Evolutionary conservation across 2,888 invertebrate species (phyloP), one percentile per base, ranked within the genome.

Genomic region (Schrankia costaestrigalis): DNA sequence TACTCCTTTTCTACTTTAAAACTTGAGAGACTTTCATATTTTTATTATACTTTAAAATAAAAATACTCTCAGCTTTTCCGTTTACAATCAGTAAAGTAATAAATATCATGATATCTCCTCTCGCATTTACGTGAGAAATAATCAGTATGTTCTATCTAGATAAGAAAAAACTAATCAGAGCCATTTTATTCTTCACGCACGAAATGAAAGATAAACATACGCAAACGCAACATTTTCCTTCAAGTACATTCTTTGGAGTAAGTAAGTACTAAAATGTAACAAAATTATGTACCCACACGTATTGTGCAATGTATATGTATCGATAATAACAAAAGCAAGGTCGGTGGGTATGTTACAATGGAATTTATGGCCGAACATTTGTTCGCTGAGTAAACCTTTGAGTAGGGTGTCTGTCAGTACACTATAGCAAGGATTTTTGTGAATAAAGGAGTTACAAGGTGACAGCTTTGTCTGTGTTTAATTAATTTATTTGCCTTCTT

Each of bases 311-410:
- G 12, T 31, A 46, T 35, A 28, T 31, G 38, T 41, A 46, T 46
- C 53, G 50, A 56, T 56, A 56, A 40, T 38, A 50, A 52, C 43
- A 50, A 51, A 52, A 41, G 46, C 55, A 57, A 58, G 57, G 57
- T 38, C 47, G 46, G 10, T 34, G 11, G 24, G 42, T 40, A 38
- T 43, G 27, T 46, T 52, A 47, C 49, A 47, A 42, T 39, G 45
- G 47, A 52, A 49, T 54, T 45, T 43, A 36, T 39, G 26, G 30
- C 10, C 36, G 28, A 47, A 34, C 25, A 37, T 31, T 45, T 40
- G 41, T 36, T 48, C 48, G 25, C 29, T 18, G 28, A 27, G 23
- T 32, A 26, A 35, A 42, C 14, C 18, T 24, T 14, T 18, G 8
- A 22, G 13, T 34, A 29, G 4, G 14, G 24, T 26, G n/a, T 30